Base-by-base conservation (phyloP, 1,140 invertebrate genomes). In the Rhagoletis zephyria region DNA sequence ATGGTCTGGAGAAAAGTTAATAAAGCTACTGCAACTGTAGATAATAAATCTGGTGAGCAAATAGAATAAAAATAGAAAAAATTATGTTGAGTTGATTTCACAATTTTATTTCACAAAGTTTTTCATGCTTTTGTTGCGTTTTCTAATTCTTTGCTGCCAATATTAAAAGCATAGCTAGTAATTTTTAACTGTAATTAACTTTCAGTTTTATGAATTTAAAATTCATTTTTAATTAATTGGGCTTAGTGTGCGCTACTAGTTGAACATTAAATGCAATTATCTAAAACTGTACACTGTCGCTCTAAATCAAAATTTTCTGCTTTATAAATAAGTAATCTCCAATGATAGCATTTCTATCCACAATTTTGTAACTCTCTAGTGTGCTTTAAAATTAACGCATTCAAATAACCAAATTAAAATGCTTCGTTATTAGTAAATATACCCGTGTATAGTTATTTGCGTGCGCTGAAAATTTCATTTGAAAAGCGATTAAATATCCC, bases 401-500 rank as follows among this genome's bases (percentile, higher is more conserved):
- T 63, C 6, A 19, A 81, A 30, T 1, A n/a, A 12, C 48, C n/a
- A 12, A 56, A 81, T 81, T 51, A 30, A 19, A 1, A n/a, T 40
- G 12, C 12, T 56, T 56, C 12, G 42, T 4, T 74, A 48, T 74
- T 42, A 74, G 45, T 45, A 74, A 74, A 74, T 81, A 42, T 59
- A 19, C 74, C 45, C 74, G 19, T 81, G 74, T 45, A 51, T 77
- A 16, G 12, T 81, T 14, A 30, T 81, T 81, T 81, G 48, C 56
- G 3, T 81, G 3, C 1, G 48, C 14, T 16, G 45, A 19, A 81
- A 81, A 81, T 59, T 81, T 81, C 19, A 81, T 19, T 81, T 30
- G 40, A 51, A 81, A 81, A 51, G 51, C 74, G 74, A 56, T 81
- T 81, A 81, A 40, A 81, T 56, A 56, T 56, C 45, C 5, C 48